phyloP scores from a whole-genome alignment of 1,140 invertebrate species.

The Aplysia californica region DNA sequence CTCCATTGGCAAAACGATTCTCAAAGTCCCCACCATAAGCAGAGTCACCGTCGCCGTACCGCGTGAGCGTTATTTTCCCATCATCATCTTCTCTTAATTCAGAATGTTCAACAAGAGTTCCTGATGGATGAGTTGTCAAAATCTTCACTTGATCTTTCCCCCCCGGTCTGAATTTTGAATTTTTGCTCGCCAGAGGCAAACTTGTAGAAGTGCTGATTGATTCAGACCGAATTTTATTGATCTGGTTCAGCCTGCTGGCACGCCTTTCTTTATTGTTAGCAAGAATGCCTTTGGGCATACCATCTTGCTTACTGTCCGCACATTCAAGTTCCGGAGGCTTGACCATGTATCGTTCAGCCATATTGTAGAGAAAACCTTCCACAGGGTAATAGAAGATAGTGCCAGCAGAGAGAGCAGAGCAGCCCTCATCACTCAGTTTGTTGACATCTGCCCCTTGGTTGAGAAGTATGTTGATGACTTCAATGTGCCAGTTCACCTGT shows the following conservation, averaged over 20 bases:
- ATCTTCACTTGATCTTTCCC: not conserved
- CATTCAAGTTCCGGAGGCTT: slow-evolving; percentile 16
- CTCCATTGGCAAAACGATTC: slow-evolving; percentile 11
- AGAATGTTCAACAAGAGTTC: too few relatives aligned
- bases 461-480: slow-evolving; percentile 62
- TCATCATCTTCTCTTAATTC: too few relatives aligned
- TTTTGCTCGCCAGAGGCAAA: not conserved
- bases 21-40: slow-evolving; percentile 23
- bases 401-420: slow-evolving; percentile 62
- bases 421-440: slow-evolving; percentile 64
- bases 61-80: not conserved
- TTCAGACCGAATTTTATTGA: slow-evolving; percentile 27
- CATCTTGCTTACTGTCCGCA: not conserved
- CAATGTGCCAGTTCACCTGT: slow-evolving; percentile 61
- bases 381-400: slow-evolving; percentile 64
- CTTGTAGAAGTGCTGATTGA: too few relatives aligned
- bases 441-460: slow-evolving; percentile 67
- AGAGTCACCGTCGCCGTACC: slow-evolving; percentile 27
- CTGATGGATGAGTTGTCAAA: not conserved
- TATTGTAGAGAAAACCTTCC: slow-evolving; percentile 61
- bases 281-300: not conserved
- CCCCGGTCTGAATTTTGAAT: not conserved
- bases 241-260: slow-evolving; percentile 24
- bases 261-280: slow-evolving; percentile 10
- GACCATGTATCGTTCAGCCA: slow-evolving; percentile 58